Base-by-base conservation (phyloP, 2,888 invertebrate genomes). In the Drosophila nr. medialis region DNA sequence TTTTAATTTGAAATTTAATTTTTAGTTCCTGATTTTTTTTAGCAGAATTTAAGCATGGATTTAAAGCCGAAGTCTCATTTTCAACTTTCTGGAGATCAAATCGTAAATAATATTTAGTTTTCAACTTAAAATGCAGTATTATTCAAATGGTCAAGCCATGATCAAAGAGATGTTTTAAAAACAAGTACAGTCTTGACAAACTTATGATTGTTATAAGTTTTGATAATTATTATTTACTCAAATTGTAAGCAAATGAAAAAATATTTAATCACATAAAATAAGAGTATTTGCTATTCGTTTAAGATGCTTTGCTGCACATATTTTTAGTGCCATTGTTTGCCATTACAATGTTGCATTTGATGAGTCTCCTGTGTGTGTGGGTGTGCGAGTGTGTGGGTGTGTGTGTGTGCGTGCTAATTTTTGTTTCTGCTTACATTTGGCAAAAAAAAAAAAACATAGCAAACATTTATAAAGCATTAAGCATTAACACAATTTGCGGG, bases 381-480 rank as follows among this genome's bases (percentile, higher is more conserved):
- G 40, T n/a, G 40, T 40, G n/a, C 5, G 5, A 21, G 42, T 11
- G 42, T 10, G 42, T 11, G 42, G 29, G 53, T 68, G 55, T 27
- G 55, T 50, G 27, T 59, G 67, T 72, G 61, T n/a, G n/a, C 50
- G 71, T 54, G 58, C 79, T 77, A 61, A 69, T 73, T 82, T 83
- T 45, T 59, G 54, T 72, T 70, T 48, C 42, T 58, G 62, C 66
- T 80, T 68, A 48, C 62, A 62, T 62, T 85, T 75, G 61, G 51
- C 72, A 51, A 78, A 60, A 65, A 59, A 24, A 24, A 60, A 60
- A 79, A 32, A 60, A 79, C 65, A 71, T 53, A 24, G 77, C 72
- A 77, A 77, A 75, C 75, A 74, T 86, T 86, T 79, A 77, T 72
- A 75, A 67, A 67, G 81, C 75, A 85, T 85, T 81, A 85, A 79